Conservation (phyloP, 2,888 invertebrate genomes). For the Zygaena filipendulae region DNA sequence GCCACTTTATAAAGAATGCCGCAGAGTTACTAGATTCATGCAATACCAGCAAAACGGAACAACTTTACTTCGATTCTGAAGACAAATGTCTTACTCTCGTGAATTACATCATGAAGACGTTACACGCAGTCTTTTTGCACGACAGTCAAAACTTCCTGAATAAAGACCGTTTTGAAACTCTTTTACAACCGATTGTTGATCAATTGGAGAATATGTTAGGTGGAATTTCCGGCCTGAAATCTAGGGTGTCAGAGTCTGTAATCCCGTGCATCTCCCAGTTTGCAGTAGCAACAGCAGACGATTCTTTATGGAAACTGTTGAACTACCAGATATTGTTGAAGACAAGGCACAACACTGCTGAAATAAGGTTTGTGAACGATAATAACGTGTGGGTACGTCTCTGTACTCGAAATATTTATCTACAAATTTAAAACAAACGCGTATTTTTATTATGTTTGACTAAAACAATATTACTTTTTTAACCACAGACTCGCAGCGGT, state of each 20-base stretch:
- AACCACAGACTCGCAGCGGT: constrained; percentile 78
- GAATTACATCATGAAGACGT: constrained; percentile 77
- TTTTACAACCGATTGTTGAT: constrained; percentile 90
- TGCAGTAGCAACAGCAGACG: constrained; percentile 84
- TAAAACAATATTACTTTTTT: too few species aligned
- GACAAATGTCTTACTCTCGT: constrained; percentile 72
- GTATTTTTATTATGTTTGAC: too few species aligned
- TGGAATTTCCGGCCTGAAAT: constrained; percentile 69
- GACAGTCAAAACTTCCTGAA: constrained; percentile 88
- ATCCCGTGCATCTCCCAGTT: constrained; percentile 87
- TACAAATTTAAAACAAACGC: too few species aligned
- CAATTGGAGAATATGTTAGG: constrained; percentile 83
- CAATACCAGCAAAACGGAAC: constrained; percentile 70
- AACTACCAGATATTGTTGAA: constrained; percentile 92
- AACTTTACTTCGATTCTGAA: constrained; percentile 61
- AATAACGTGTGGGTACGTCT: too few species aligned
- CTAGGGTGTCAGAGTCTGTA: constrained; percentile 70
- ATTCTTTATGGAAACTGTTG: constrained; percentile 88
- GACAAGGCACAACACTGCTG: constrained; percentile 79
- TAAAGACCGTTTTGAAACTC: constrained; percentile 83
- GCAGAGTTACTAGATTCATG: constrained; percentile 77
- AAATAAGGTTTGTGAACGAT: constrained; percentile 72
- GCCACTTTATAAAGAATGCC: constrained; percentile 84
- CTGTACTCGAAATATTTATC: not conserved
- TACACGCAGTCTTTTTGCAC: constrained; percentile 82